A percentile compares a stretch with the other conserved stretches of the same genome.
Conservation (phyloP, 1,140 invertebrate species). For the Holcopasites calliopsidis region DNA sequence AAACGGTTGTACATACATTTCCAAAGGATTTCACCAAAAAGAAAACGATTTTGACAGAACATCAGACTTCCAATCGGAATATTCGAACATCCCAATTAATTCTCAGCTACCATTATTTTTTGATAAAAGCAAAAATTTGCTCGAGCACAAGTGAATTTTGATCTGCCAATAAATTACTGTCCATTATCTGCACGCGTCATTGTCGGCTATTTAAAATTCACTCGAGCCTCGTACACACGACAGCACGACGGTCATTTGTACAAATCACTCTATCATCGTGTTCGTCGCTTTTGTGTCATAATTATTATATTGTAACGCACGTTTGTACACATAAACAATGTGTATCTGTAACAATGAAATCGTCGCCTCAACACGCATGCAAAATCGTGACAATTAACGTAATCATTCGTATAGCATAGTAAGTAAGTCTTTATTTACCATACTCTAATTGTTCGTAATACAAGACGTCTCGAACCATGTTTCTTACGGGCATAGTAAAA, state of each 20-base stretch:
- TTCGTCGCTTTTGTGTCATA: background rate
- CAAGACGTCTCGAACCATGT: background rate
- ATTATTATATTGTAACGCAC: no score
- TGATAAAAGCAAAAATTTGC: slow-evolving; percentile 68
- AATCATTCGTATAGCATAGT: background rate
- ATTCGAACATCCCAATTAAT: slow-evolving; percentile 46
- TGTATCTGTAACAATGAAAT: slow-evolving; percentile 19
- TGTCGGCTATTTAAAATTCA: slow-evolving; percentile 34
- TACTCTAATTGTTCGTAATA: background rate
- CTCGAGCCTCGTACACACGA: background rate
- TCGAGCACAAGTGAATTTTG: slow-evolving; percentile 38
- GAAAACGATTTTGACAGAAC: slow-evolving; percentile 2
- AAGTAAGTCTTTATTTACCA: background rate
- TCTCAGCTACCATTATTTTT: slow-evolving; percentile 67
- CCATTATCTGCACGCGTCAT: slow-evolving; percentile 52
- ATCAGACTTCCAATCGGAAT: slow-evolving; percentile 6
- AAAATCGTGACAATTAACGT: slow-evolving; percentile 19
- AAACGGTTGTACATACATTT: no score
- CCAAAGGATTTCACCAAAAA: no score
- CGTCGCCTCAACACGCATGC: background rate
- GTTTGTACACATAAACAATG: background rate
- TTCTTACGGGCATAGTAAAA: no score
- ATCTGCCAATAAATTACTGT: slow-evolving; percentile 67
- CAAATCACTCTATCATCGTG: slow-evolving; percentile 5
- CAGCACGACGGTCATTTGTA: background rate